phyloP scores from a whole-genome alignment of 2,113 vertebrate genomes.

The Tetrax tetrax region DNA sequence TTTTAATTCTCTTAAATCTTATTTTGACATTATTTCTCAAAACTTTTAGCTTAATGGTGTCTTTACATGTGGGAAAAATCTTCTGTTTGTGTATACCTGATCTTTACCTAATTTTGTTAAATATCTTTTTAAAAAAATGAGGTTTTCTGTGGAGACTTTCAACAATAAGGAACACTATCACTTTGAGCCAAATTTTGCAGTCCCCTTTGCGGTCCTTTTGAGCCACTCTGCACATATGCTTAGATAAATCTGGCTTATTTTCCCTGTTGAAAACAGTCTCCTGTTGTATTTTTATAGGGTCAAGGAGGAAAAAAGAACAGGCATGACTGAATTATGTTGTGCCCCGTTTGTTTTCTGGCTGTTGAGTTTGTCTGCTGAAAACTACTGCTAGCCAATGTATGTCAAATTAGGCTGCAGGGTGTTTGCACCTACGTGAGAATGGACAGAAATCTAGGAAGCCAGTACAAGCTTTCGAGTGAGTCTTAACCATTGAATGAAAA shows the following conservation, averaged over 20 bases:
- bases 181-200: background rate
- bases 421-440: background rate
- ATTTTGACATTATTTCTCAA: background rate
- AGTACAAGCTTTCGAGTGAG: background rate
- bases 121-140: background rate
- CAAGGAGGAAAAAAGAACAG: background rate
- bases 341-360: background rate
- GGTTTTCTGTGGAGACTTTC: background rate
- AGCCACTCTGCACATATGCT: background rate
- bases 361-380: background rate
- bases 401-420: background rate
- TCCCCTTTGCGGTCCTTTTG: background rate
- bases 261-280: background rate
- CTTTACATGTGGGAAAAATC: background rate
- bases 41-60: background rate
- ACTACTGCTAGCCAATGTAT: background rate
- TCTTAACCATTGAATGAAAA: background rate
- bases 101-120: background rate
- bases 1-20: background rate
- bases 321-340: background rate
- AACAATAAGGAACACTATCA: background rate
- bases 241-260: background rate
- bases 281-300: background rate
- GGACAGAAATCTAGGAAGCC: background rate
- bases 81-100: rapidly evolving